Conservation (phyloP, 2,113 vertebrate genomes). For the Bubo bubo region DNA sequence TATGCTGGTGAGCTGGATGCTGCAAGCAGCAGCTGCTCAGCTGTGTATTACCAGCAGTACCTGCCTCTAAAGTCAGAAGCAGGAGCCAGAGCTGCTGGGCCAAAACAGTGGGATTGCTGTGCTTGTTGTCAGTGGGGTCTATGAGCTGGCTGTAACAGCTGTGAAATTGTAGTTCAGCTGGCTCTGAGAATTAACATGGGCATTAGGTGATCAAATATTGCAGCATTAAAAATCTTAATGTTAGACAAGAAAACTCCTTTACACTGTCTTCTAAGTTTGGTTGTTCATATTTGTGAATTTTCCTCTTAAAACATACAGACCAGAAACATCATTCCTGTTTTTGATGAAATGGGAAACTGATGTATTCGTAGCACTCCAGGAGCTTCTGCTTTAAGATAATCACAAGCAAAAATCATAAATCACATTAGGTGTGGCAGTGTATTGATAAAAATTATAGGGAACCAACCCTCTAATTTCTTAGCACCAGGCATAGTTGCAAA, state of each 20-base stretch:
- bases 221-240: neutral
- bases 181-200: neutral
- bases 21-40: neutral
- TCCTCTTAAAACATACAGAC: neutral
- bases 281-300: neutral
- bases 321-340: neutral
- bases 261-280: neutral
- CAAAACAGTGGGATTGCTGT: neutral
- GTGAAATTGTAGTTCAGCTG: neutral
- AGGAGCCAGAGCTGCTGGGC: neutral
- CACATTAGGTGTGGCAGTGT: neutral
- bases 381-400: slow-evolving; percentile 18
- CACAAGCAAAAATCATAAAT: slow-evolving; percentile 29
- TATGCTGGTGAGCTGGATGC: neutral
- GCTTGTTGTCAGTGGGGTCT: neutral
- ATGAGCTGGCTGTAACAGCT: neutral
- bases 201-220: neutral
- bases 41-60: neutral
- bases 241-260: neutral
- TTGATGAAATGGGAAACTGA: neutral
- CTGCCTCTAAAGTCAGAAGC: neutral
- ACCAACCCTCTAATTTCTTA: slow-evolving; percentile 38
- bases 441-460: slow-evolving; percentile 55
- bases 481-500: neutral
- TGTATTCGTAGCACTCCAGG: neutral